Base-by-base conservation (phyloP, 2,888 invertebrate species). In the Platycheirus rosarum region DNA sequence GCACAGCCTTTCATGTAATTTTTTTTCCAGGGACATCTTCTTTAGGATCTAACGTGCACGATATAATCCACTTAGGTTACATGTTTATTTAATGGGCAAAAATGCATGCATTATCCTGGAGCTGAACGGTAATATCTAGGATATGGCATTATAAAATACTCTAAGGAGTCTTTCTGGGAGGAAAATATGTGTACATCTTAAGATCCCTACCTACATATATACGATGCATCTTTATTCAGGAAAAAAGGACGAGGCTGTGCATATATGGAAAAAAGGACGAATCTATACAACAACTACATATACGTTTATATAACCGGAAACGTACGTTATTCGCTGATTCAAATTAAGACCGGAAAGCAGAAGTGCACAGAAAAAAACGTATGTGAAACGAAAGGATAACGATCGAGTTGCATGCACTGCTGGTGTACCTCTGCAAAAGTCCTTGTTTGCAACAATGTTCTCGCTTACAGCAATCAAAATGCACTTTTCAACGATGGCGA, bases 41-140 rank as follows among this genome's bases (percentile, higher is more conserved):
- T 63, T 26, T 6, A 53, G 51, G 42, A 44, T 29, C 23, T 26
- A 40, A 14, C 35, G 37, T 46, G 40, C 75, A 70, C 65, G 80
- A 76, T 51, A 70, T 70, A 75, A 80, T 80, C 80, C 70, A 80
- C 80, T 80, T 80, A 75, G 66, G 79, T 46, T 53, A 62, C 48
- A 71, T 80, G 66, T 62, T 76, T 80, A 70, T 80, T 75, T 80
- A 80, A 80, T 62, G 76, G 60, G 40, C 8, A 66, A 66, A 80
- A 80, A 70, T 80, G 70, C 80, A 76, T 18, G 63, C 44, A 65
- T 65, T 70, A 65, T 70, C 69, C 57, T 51, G 53, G 26, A 40
- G 44, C 42, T 18, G 42, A 23, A 26, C 35, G 57, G 13, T 18
- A 29, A 63, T 63, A 69, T 40, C 40, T 13, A 23, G 18, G 35